Conservation (phyloP, 2,888 invertebrate species). For the Ceraclea dissimilis region DNA sequence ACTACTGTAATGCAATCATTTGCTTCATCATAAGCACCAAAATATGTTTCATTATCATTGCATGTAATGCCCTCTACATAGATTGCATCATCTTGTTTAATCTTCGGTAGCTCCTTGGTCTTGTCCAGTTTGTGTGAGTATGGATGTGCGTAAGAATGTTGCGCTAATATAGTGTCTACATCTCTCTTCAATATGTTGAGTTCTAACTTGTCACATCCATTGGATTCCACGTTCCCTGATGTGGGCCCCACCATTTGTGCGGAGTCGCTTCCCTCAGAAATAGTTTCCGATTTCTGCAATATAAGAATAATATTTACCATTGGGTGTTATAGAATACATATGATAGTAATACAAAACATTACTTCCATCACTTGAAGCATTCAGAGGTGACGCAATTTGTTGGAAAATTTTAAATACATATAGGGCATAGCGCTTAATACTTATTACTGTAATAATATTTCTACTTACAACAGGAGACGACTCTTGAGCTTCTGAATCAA, state of each 20-base stretch:
- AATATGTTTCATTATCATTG: conserved; percentile 55
- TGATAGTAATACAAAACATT: background rate
- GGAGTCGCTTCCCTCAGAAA: conserved; percentile 40
- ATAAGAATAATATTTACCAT: background rate
- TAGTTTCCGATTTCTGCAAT: conserved; percentile 35
- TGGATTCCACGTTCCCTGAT: conserved; percentile 80
- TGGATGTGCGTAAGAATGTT: conserved; percentile 49
- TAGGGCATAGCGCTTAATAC: no score
- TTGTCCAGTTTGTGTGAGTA: conserved; percentile 28
- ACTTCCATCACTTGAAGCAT: no score
- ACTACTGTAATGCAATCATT: conserved; percentile 68
- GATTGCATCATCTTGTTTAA: background rate
- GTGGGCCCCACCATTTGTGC: conserved; percentile 78
- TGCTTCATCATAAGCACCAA: conserved; percentile 64
- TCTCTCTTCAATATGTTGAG: conserved; percentile 34
- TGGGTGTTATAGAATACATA: background rate
- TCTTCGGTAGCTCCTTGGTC: conserved; percentile 25
- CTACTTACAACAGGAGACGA: conserved; percentile 55
- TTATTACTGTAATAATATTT: background rate
- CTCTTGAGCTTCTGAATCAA: conserved; percentile 63
- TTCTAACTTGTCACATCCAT: conserved; percentile 52
- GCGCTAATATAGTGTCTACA: conserved; percentile 43
- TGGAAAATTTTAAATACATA: no score
- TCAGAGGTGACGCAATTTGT: no score
- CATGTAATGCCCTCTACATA: background rate